phyloP scores from a whole-genome alignment of 1,140 invertebrate genomes.

The Acyrthosiphon pisum region DNA sequence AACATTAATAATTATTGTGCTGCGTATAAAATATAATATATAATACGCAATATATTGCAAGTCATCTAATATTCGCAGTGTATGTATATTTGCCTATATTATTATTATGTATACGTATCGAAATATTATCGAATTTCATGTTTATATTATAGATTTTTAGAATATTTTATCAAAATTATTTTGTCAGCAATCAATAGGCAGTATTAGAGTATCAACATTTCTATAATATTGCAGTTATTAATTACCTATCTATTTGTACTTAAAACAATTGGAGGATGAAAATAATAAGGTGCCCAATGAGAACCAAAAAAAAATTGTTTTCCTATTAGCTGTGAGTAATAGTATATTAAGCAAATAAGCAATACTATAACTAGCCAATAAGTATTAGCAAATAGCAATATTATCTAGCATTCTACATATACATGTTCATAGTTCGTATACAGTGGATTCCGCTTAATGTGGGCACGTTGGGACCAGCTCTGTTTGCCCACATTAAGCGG shows the following conservation, averaged over 20 bases:
- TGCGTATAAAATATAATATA: background rate
- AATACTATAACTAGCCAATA: too few species aligned
- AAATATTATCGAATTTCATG: background rate
- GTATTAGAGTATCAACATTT: background rate
- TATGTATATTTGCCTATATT: too few species aligned
- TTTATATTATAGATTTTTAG: background rate
- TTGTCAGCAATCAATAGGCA: background rate
- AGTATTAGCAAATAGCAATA: too few species aligned
- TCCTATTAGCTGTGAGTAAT: background rate
- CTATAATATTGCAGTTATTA: slow-evolving; percentile 4
- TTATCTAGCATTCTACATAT: too few species aligned
- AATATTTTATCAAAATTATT: background rate
- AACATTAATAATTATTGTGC: background rate
- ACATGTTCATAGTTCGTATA: too few species aligned
- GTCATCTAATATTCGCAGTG: background rate
- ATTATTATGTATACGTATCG: background rate
- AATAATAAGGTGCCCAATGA: background rate
- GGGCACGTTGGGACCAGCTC: too few species aligned
- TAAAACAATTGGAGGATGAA: background rate
- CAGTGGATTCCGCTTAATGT: too few species aligned
- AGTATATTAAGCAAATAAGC: too few species aligned
- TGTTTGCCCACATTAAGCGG: too few species aligned
- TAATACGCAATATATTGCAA: background rate
- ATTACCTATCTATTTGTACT: background rate
- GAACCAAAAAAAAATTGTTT: background rate